These are phyloP conservation scores for Myrmecobius fasciatus DNA, from an alignment of 2,113 vertebrate species.

Conservation along the genomic window DNA sequence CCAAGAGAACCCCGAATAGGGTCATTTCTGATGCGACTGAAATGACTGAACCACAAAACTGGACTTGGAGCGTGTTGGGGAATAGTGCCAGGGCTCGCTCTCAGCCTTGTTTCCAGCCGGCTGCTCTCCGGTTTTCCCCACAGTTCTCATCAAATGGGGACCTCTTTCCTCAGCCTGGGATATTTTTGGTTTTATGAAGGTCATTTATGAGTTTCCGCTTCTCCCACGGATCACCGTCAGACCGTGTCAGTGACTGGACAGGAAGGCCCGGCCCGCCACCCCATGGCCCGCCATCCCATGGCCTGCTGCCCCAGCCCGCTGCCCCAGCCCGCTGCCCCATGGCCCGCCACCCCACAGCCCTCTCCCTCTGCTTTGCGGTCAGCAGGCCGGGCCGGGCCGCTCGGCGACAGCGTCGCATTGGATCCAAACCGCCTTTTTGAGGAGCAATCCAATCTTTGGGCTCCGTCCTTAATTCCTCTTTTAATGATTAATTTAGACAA, in stretches of 20 bases:
- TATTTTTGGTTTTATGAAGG: neutral
- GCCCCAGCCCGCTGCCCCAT: too few relatives aligned
- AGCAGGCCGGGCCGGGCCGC: neutral
- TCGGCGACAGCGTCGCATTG: neutral
- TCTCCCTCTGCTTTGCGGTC: neutral
- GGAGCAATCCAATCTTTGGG: constrained; percentile 17
- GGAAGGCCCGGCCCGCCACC: too few relatives aligned
- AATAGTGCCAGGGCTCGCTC: neutral
- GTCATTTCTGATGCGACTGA: too few relatives aligned
- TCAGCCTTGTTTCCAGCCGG: neutral
- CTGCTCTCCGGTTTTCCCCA: neutral
- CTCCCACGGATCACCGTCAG: neutral
- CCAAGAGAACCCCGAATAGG: neutral
- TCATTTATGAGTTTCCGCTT: neutral
- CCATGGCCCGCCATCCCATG: too few relatives aligned
- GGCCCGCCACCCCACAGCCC: neutral
- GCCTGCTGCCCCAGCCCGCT: too few relatives aligned
- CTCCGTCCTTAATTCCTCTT: constrained; percentile 47
- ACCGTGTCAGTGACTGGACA: neutral
- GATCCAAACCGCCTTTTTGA: constrained; percentile 8
- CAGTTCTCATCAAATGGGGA: neutral
- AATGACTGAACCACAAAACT: too few relatives aligned
- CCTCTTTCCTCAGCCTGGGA: neutral
- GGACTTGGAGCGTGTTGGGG: neutral
- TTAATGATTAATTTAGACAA: constrained; percentile 64